Conservation (phyloP, 2,113 vertebrate species). For the Epinephelus cyanopodus region DNA sequence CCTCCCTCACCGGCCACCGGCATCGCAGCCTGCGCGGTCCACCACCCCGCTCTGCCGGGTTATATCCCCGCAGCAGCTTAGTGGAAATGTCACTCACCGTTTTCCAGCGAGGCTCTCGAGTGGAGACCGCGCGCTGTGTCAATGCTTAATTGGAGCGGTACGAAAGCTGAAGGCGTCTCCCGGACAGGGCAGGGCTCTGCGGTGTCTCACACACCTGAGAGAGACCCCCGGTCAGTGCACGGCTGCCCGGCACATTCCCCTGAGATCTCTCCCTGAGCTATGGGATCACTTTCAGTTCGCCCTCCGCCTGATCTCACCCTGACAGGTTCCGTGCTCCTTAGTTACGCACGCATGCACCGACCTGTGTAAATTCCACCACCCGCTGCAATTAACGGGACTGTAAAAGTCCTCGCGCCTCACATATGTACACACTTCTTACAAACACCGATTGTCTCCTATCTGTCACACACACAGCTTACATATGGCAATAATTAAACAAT, state of each 20-base stretch:
- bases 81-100: constrained; percentile 4
- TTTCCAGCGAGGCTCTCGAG: background rate
- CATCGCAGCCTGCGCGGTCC: background rate
- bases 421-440: constrained; percentile 2
- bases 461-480: background rate
- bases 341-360: constrained; percentile 55
- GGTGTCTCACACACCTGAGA: constrained; percentile 46
- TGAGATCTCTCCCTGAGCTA: background rate
- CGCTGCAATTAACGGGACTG: constrained; percentile 29
- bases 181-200: constrained; percentile 20
- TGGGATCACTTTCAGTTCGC: background rate
- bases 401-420: constrained; percentile 20
- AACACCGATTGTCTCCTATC: background rate
- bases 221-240: background rate
- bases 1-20: background rate
- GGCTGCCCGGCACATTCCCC: constrained; percentile 4
- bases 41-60: background rate
- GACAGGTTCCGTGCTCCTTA: constrained; percentile 7
- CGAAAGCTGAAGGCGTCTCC: constrained; percentile 9
- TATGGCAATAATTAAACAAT: background rate
- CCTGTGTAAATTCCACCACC: constrained; percentile 6
- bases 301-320: background rate
- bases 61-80: background rate
- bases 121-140: constrained; percentile 1
- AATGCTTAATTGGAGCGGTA: constrained; percentile 32